These are phyloP conservation scores for Clivina fossor DNA, from an alignment of 2,888 invertebrate genomes.

Conservation along the genomic window DNA sequence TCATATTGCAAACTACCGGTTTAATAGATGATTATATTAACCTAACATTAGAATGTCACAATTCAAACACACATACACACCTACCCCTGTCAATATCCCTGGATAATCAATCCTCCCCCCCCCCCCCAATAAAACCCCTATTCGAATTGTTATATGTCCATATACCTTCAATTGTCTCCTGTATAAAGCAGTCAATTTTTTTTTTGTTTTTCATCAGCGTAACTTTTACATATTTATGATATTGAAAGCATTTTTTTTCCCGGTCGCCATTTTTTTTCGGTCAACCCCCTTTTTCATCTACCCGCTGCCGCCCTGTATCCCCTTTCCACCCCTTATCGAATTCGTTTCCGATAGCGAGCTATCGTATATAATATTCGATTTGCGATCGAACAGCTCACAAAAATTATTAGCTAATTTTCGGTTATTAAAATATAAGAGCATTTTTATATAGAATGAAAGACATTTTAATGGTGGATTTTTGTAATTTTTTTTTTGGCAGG, in stretches of 20 bases:
- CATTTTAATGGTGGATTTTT: conserved; percentile 30
- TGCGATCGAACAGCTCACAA: conserved; percentile 29
- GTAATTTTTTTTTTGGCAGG: conserved; percentile 11
- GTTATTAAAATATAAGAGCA: conserved; percentile 35
- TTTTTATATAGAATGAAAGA: conserved; percentile 32
- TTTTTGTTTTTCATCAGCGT: conserved; percentile 37
- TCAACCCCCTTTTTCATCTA: background rate
- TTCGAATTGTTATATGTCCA: no score
- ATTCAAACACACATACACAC: background rate
- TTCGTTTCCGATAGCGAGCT: conserved; percentile 28
- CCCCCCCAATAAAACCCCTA: no score
- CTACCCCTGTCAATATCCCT: no score
- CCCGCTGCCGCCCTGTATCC: background rate
- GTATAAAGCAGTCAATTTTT: conserved; percentile 23
- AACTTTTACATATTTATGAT: conserved; percentile 43
- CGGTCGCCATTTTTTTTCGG: conserved; percentile 31
- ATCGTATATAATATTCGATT: conserved; percentile 31
- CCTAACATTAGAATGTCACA: no score
- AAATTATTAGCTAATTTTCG: conserved; percentile 34
- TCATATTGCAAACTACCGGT: no score
- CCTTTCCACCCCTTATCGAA: conserved; percentile 11
- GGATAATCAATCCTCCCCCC: no score
- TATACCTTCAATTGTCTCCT: conserved; percentile 34
- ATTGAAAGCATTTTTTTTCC: conserved; percentile 37
- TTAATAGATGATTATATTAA: no score